Conservation (phyloP, 2,888 invertebrate genomes). For the Ophion ventricosus region DNA sequence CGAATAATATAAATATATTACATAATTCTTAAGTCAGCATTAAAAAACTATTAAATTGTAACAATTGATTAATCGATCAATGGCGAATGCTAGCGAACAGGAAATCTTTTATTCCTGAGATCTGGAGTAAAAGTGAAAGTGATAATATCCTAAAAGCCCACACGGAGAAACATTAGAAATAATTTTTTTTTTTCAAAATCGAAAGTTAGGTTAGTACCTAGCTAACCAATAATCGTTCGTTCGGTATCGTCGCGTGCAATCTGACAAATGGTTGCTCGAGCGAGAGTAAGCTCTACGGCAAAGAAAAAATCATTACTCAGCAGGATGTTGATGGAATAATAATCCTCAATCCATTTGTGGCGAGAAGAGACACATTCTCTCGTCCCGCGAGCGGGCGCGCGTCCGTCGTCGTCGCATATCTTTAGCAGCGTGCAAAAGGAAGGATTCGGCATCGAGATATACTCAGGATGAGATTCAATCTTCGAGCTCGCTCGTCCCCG, state of each 20-base stretch:
- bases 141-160: too few relatives aligned
- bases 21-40: too few relatives aligned
- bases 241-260: conserved; percentile 35
- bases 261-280: conserved; percentile 52
- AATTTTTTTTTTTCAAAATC: not conserved
- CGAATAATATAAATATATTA: too few relatives aligned
- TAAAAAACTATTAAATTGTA: too few relatives aligned
- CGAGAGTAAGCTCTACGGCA: conserved; percentile 19
- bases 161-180: not conserved
- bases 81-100: too few relatives aligned
- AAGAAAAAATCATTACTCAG: conserved; percentile 56
- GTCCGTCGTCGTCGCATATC: conserved; percentile 29
- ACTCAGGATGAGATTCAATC: conserved; percentile 44
- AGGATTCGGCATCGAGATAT: conserved; percentile 54
- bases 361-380: conserved; percentile 47
- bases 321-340: conserved; percentile 62
- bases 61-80: too few relatives aligned
- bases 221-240: conserved; percentile 5
- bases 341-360: conserved; percentile 55
- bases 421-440: conserved; percentile 5
- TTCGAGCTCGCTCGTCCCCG: conserved; percentile 14
- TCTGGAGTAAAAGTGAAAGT: too few relatives aligned
- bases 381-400: not conserved
- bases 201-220: not conserved
- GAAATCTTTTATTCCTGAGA: too few relatives aligned